A percentile compares a stretch with the other conserved stretches of the same genome.
These are phyloP conservation scores for Eudorcas thomsonii DNA, from an alignment of 2,113 vertebrate genomes.

Conservation along the genomic window DNA sequence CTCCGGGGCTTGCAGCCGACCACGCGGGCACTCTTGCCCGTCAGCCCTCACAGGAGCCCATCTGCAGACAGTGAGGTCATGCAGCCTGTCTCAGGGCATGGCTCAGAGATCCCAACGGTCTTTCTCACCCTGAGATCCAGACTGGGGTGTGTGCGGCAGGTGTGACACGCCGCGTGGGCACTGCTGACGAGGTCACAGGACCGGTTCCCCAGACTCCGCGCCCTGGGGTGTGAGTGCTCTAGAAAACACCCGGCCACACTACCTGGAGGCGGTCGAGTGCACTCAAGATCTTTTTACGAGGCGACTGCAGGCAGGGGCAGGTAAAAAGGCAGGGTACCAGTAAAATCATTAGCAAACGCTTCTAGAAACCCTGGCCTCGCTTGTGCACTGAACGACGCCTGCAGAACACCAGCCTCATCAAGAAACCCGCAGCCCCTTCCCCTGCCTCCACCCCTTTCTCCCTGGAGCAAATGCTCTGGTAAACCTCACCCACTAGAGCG, in stretches of 20 bases:
- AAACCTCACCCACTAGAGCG: constrained; percentile 14
- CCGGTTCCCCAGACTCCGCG: background rate
- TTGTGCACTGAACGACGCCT: background rate
- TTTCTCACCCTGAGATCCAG: background rate
- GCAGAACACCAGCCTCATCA: background rate
- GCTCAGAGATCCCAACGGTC: background rate
- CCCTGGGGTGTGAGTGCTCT: background rate
- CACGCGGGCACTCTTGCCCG: background rate
- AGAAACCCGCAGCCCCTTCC: background rate
- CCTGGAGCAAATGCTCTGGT: constrained; percentile 40
- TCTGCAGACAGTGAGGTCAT: background rate
- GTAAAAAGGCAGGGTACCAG: background rate
- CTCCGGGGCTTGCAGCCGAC: background rate
- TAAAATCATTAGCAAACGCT: background rate
- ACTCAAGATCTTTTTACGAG: background rate
- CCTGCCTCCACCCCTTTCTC: constrained; percentile 7
- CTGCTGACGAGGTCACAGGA: background rate
- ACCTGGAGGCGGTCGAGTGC: background rate
- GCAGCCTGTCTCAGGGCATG: background rate
- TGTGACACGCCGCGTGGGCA: background rate
- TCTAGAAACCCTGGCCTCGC: background rate
- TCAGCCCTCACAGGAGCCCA: background rate
- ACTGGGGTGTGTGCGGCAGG: background rate
- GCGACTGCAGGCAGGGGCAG: background rate
- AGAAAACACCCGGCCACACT: background rate